Base-by-base conservation (phyloP, 2,888 invertebrate species). In the Noctua pronuba region DNA sequence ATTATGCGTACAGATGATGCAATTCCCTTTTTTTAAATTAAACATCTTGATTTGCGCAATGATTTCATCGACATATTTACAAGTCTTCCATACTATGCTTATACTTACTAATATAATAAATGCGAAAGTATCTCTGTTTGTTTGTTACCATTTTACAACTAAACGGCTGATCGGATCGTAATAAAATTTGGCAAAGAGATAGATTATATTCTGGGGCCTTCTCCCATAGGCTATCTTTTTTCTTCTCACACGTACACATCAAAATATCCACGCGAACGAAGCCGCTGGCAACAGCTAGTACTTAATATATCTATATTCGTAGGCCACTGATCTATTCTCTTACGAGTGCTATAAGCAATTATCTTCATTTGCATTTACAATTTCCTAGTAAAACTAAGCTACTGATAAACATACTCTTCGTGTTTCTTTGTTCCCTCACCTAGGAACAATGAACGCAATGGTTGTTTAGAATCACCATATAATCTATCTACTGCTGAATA, bases 351-450 rank as follows among this genome's bases (percentile, higher is more conserved):
- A 73, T 77, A 70, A 84, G 64, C 83, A 80, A 83, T 83, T 83
- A 84, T 71, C 41, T 52, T 38, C 73, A 84, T 83, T 83, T 84
- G 64, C 85, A 84, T 83, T 83, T 77, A 80, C 85, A 73, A 83
- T 67, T 83, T 83, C 83, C 84, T 65, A 8, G 77, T 10, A 31
- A 55, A 70, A 67, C 72, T 58, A 38, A 70, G 58, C 66, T 21
- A 67, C 73, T 84, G 84, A 83, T 83, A 82, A 75, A 38, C 16
- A 60, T 72, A 66, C 49, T 80, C 49, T 70, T 65, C 21, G 28
- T 11, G 58, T 72, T 75, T 80, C 83, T 84, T 83, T 83, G 83
- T 83, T 83, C 49, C 71, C 46, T 69, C 35, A 4, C 35, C 8
- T 67, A 46, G 31, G 7, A 16, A 70, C 66, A 64, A 69, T 44